Conservation (phyloP, 1,140 invertebrate species). For the Thalassaphorura encarpata region DNA sequence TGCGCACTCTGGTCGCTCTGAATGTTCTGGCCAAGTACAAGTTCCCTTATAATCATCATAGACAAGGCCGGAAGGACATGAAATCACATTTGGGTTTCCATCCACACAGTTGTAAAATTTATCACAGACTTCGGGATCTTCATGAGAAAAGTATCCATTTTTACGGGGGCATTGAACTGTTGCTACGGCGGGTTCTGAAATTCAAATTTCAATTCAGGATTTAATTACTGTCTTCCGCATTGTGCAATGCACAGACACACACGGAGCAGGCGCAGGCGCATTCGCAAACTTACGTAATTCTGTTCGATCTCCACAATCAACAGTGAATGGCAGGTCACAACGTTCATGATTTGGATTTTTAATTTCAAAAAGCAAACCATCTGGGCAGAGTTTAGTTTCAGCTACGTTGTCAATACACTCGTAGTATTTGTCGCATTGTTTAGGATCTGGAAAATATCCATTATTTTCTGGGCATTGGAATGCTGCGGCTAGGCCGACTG, state of each 20-base stretch:
- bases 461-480: slow-evolving; percentile 61
- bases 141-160: slow-evolving; percentile 69
- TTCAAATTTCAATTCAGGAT: not conserved
- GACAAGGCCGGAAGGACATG: slow-evolving; percentile 68
- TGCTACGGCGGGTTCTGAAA: slow-evolving; percentile 30
- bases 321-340: slow-evolving; percentile 61
- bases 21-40: slow-evolving; percentile 55
- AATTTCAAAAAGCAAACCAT: slow-evolving; percentile 69
- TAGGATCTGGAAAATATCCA: slow-evolving; percentile 62
- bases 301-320: slow-evolving; percentile 62
- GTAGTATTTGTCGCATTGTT: slow-evolving; percentile 56
- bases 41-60: slow-evolving; percentile 63
- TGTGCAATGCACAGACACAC: not conserved
- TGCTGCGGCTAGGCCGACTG: slow-evolving; percentile 33
- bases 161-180: slow-evolving; percentile 50
- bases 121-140: slow-evolving; percentile 63
- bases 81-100: slow-evolving; percentile 52
- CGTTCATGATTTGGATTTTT: slow-evolving; percentile 59
- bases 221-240: not conserved
- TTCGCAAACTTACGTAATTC: slow-evolving; percentile 57
- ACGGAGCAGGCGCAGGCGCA: not conserved
- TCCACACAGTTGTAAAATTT: slow-evolving; percentile 58
- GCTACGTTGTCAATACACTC: slow-evolving; percentile 46
- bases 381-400: slow-evolving; percentile 63
- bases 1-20: slow-evolving; percentile 46